Base-by-base conservation (phyloP, 2,113 vertebrate genomes). In the Hystrix brachyura region DNA sequence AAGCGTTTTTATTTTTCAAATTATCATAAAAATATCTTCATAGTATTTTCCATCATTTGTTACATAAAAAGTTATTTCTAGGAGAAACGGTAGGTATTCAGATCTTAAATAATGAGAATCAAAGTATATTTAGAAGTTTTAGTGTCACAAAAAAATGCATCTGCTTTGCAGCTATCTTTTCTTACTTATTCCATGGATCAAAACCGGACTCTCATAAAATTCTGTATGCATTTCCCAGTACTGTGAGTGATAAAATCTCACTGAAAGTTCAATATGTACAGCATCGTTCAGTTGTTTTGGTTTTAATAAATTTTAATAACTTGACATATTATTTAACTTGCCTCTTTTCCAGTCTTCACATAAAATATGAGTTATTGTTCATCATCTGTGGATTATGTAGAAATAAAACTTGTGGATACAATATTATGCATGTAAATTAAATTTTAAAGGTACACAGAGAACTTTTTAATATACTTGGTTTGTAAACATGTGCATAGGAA, bases 251-350 rank as follows among this genome's bases (percentile, higher is more conserved):
- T 84, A 62, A 83, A 72, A 62, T 60, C 4, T 29, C 32, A 79
- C n/a, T 14, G 71, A 94, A 78, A 86, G 15, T 32, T 88, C 21
- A 51, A 38, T 72, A 82, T 95, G 4, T 51, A 23, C 14, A 72
- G 25, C 11, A 83, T 32, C 3, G 5, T 64, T 94, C 8, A 62
- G 3, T 67, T 97, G 25, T 59, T 94, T 94, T 13, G 0, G 7
- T 74, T 95, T 91, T 96, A 89, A 57, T 89, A 57, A 67, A 94
- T 95, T 94, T 96, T 95, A 93, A 93, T 85, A 94, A 43, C 6
- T 48, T 81, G 7, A 17, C 1, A 10, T 88, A 64, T 92, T 62
- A 91, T 72, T 93, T 69, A 62, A 59, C 53, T 17, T 65, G 19
- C 85, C 55, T 89, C 14, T 43, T 87, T 96, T 84, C 43, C 7